A percentile compares a stretch with the other conserved stretches of the same genome.
phyloP scores from a whole-genome alignment of 2,888 invertebrate species.

The Glyphotaelius pellucidus region DNA sequence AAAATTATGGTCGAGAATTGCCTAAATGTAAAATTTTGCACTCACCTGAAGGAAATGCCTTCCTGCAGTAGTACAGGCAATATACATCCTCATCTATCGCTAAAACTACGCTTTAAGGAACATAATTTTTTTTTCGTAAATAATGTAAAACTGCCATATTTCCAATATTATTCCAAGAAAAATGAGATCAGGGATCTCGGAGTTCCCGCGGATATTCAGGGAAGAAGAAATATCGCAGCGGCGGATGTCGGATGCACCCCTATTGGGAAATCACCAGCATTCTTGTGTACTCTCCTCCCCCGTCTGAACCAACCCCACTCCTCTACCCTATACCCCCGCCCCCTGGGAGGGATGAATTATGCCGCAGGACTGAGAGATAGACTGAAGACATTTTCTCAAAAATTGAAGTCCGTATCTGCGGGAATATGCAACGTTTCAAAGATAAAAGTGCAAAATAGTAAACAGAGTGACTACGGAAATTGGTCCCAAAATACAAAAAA shows the following conservation, averaged over 20 bases:
- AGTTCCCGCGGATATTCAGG: constrained; percentile 17
- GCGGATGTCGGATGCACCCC: constrained; percentile 39
- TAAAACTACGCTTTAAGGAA: not conserved
- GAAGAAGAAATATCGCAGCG: constrained; percentile 43
- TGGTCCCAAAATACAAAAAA: not conserved
- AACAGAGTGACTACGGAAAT: not conserved
- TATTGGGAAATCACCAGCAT: constrained; percentile 54
- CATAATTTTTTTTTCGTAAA: not conserved
- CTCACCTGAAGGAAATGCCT: no score
- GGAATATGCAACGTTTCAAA: not conserved
- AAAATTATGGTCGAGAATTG: no score
- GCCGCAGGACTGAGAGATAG: constrained; percentile 34
- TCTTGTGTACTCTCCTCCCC: constrained; percentile 22
- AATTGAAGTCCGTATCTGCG: constrained; percentile 17
- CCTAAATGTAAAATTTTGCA: no score
- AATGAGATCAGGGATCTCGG: constrained; percentile 43
- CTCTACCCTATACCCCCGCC: not conserved
- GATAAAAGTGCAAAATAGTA: not conserved
- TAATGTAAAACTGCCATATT: not conserved
- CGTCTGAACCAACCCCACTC: not conserved
- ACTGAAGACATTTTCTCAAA: not conserved
- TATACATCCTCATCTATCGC: no score
- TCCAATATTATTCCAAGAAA: constrained; percentile 9
- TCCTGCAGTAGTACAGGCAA: no score
- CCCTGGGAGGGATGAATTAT: constrained; percentile 50